phyloP scores from a whole-genome alignment of 2,888 invertebrate species.

The Drosophila anomelani region DNA sequence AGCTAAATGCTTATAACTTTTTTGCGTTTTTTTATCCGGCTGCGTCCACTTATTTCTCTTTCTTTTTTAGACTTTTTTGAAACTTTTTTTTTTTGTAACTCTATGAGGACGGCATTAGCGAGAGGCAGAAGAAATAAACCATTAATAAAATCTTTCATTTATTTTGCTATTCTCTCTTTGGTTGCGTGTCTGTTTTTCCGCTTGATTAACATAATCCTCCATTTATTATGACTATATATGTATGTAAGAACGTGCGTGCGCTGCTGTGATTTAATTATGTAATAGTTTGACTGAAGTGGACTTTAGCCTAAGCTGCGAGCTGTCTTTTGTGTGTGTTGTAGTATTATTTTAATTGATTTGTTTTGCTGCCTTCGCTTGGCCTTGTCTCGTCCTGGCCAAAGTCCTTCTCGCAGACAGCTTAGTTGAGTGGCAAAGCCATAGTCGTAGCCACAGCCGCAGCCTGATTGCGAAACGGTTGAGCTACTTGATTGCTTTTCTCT shows the following conservation, averaged over 20 bases:
- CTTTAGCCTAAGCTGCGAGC: conserved; percentile 61
- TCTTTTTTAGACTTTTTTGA: conserved; percentile 56
- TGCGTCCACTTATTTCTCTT: conserved; percentile 43
- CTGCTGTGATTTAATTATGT: conserved; percentile 76
- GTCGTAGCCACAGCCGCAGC: conserved; percentile 49
- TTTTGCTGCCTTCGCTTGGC: conserved; percentile 51
- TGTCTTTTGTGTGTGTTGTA: neutral
- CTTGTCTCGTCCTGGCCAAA: conserved; percentile 58
- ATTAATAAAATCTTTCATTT: conserved; percentile 75
- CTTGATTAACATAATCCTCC: conserved; percentile 80
- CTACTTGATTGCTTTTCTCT: conserved; percentile 34
- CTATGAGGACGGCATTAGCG: conserved; percentile 29
- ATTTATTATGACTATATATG: conserved; percentile 67
- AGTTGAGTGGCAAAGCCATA: conserved; percentile 50
- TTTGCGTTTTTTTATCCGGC: conserved; percentile 25
- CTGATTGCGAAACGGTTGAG: conserved; percentile 50
- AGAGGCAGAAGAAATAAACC: conserved; percentile 53
- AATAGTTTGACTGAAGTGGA: conserved; percentile 79
- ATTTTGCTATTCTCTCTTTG: conserved; percentile 48
- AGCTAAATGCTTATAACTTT: conserved; percentile 66
- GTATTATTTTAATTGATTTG: conserved; percentile 75
- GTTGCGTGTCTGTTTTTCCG: conserved; percentile 71
- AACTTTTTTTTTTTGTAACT: conserved; percentile 42
- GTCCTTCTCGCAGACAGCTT: conserved; percentile 59
- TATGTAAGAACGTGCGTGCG: conserved; percentile 33